phyloP scores from a whole-genome alignment of 2,888 invertebrate genomes.

The Brenthis ino region DNA sequence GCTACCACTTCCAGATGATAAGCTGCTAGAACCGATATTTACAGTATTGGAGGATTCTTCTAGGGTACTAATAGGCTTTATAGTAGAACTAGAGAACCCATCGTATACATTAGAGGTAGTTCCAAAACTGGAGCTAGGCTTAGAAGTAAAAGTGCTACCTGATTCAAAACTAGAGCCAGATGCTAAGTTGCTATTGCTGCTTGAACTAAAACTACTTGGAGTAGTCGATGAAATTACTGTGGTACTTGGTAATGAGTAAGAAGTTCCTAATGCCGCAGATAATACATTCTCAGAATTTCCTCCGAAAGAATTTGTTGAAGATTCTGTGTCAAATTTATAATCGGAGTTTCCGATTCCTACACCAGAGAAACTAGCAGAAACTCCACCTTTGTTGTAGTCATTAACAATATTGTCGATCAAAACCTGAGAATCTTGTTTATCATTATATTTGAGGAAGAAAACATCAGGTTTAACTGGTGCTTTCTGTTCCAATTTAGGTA shows the following conservation, averaged over 20 bases:
- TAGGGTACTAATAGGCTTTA: constrained; percentile 2
- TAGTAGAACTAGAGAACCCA: not conserved
- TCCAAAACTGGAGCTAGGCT: constrained; percentile 19
- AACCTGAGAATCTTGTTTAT: constrained; percentile 80
- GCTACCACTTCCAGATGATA: not conserved
- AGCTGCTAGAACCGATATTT: not conserved
- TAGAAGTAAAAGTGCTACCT: constrained; percentile 7
- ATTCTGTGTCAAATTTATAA: constrained; percentile 22
- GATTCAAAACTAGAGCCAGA: constrained; percentile 13
- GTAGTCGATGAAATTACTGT: constrained; percentile 37
- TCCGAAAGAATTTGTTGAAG: constrained; percentile 19
- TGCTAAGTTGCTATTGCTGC: constrained; percentile 19
- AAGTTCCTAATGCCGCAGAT: constrained; percentile 18
- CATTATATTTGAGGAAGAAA: constrained; percentile 90
- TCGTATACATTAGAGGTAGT: not conserved
- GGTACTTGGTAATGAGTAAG: constrained; percentile 21
- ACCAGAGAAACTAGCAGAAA: constrained; percentile 41
- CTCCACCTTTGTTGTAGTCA: constrained; percentile 60
- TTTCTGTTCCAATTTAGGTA: constrained; percentile 86
- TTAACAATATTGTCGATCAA: constrained; percentile 73
- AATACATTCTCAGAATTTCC: constrained; percentile 20
- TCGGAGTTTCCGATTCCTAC: constrained; percentile 30
- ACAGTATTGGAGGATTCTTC: constrained; percentile 12
- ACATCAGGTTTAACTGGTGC: constrained; percentile 89
- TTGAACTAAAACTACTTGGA: constrained; percentile 27